Evolutionary conservation across 1,140 invertebrate genomes (phyloP), one percentile per base, ranked within the genome.

Genomic region (Formica exsecta): DNA sequence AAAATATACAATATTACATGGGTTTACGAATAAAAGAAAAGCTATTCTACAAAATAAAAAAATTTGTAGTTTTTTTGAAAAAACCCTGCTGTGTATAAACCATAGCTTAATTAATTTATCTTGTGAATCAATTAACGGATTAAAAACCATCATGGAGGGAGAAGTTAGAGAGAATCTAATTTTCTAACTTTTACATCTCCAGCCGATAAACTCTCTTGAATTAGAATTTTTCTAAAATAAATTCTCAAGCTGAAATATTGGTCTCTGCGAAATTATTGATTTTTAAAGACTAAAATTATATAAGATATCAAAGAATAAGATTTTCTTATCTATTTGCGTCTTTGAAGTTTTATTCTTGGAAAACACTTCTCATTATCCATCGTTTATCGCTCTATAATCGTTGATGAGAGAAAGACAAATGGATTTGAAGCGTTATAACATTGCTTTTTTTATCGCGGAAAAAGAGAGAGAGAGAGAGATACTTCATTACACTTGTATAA

Each of bases 261-360:
- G n/a, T 57, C 51, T 22, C 16, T 5, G 13, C 13, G 44, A 57
- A 7, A 25, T 9, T 25, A 75, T 41, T 13, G 0, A 2, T 25
- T 11, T 65, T 32, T 3, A 9, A 22, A 44, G 7, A 11, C 19
- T 44, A 65, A 65, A 29, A 25, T 62, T 62, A 62, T 25, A 6
- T 25, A 6, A 70, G 41, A 80, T 51, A 70, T 48, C 38, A 2
- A 22, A 13, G 16, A 68, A 70, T 36, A 68, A 79, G 29, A 79
- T 51, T 80, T 68, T 70, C 22, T 68, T 68, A 70, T 80, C 64
- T 54, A 57, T 80, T 57, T 80, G 48, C 57, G 32, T 65, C 75
- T 77, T 22, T 77, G 13, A 54, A 80, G 16, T 51, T 9, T 5
- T 57, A 19, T 80, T 68, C 64, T 48, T 80, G 54, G 22, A 70